phyloP scores from a whole-genome alignment of 2,113 vertebrate species.

The Eudyptes chrysolophus region DNA sequence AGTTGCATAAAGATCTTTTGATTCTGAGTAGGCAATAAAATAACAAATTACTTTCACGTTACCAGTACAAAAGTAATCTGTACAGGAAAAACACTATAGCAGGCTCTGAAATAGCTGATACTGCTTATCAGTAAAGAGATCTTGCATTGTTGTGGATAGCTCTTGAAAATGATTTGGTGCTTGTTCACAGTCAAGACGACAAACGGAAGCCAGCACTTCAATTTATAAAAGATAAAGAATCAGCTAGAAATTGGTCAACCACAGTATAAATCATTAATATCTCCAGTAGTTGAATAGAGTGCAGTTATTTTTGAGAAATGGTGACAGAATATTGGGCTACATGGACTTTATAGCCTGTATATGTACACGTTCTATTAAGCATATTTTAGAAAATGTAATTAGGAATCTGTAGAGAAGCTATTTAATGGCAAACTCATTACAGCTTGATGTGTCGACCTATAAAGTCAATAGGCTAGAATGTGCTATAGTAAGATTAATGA shows the following conservation, averaged over 20 bases:
- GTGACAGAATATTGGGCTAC: not conserved
- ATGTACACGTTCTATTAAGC: slow-evolving; percentile 15
- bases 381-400: slow-evolving; percentile 37
- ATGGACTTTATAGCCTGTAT: not conserved
- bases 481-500: slow-evolving; percentile 15
- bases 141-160: not conserved
- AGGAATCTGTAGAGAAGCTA: not conserved
- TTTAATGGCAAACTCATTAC: slow-evolving; percentile 14
- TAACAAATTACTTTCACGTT: not conserved
- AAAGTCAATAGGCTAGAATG: slow-evolving; percentile 29
- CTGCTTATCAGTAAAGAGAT: not conserved
- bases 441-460: slow-evolving; percentile 10
- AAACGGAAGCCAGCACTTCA: not conserved
- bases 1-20: not conserved
- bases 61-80: not conserved
- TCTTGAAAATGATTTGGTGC: not conserved
- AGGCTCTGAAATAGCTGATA: not conserved
- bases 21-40: not conserved
- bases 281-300: not conserved
- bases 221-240: not conserved
- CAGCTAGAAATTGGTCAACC: not conserved
- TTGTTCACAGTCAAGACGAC: not conserved
- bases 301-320: slow-evolving; percentile 27
- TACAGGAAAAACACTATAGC: not conserved
- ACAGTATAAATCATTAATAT: not conserved